Conservation (phyloP, 2,797 vertebrate species). For the Peromyscus eremicus region DNA sequence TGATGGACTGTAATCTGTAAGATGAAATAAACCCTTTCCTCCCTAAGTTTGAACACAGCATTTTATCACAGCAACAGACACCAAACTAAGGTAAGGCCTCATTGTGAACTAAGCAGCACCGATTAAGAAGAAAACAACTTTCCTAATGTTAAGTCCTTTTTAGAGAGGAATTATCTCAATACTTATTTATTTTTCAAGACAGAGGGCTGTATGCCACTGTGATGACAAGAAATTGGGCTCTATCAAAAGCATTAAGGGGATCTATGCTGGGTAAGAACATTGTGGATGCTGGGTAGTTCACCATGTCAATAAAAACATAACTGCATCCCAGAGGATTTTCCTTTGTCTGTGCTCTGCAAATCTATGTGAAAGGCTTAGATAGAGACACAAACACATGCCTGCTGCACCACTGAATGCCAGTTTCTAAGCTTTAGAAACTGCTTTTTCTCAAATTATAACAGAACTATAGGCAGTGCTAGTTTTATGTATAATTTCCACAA, state of each 20-base stretch:
- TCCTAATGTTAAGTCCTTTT: background rate
- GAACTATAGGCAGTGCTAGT: background rate
- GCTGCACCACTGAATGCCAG: background rate
- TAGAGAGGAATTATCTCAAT: background rate
- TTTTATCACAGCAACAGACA: background rate
- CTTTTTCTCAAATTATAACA: conserved; percentile 57
- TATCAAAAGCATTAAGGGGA: conserved; percentile 62
- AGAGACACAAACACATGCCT: background rate
- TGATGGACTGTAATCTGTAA: background rate
- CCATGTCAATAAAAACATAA: conserved; percentile 66
- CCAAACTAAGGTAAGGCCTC: background rate
- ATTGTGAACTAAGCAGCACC: background rate
- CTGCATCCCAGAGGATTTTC: conserved; percentile 71
- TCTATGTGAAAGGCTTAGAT: background rate
- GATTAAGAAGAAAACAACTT: conserved; percentile 18
- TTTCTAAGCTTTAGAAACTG: background rate
- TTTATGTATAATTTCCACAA: conserved; percentile 45
- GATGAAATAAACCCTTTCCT: background rate
- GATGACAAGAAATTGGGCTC: conserved; percentile 54
- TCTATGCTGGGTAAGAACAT: conserved; percentile 59
- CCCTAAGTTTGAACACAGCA: background rate
- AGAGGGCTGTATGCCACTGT: conserved; percentile 5
- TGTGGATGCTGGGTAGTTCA: conserved; percentile 30
- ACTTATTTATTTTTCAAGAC: conserved; percentile 55
- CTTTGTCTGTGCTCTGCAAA: conserved; percentile 52